These are phyloP conservation scores for Laterallus jamaicensis DNA, from an alignment of 2,113 vertebrate genomes.

Conservation along the genomic window DNA sequence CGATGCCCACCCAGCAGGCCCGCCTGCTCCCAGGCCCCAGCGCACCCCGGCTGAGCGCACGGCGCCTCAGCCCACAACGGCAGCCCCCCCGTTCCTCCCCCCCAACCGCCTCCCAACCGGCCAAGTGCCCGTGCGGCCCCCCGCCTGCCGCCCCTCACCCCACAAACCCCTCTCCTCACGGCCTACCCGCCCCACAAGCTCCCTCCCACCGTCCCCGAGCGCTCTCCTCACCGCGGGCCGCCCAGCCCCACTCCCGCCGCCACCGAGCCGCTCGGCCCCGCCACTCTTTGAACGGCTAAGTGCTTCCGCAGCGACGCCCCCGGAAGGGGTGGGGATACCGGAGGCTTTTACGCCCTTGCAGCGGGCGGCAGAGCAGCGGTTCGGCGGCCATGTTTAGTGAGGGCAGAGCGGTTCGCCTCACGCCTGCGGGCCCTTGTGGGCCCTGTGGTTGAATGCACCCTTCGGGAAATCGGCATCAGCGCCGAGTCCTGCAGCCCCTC, in stretches of 20 bases:
- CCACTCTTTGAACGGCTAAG: background rate
- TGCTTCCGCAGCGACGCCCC: background rate
- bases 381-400: background rate
- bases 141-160: no score
- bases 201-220: rapidly evolving
- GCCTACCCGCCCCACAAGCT: no score
- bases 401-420: background rate
- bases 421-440: no score
- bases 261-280: background rate
- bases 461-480: no score
- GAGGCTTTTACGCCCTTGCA: background rate
- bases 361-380: rapidly evolving
- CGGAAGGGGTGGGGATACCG: rapidly evolving
- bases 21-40: no score
- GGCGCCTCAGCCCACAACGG: no score
- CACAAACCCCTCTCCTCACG: no score
- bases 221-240: background rate
- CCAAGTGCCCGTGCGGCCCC: no score
- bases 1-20: rapidly evolving
- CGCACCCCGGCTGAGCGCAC: no score
- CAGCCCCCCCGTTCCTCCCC: no score
- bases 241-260: background rate
- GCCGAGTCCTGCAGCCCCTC: background rate
- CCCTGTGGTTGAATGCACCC: rapidly evolving
- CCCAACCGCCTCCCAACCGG: background rate